Evolutionary conservation across 2,797 vertebrate genomes (phyloP), one percentile per base, ranked within the genome.

Genomic region (Meda fulgida): DNA sequence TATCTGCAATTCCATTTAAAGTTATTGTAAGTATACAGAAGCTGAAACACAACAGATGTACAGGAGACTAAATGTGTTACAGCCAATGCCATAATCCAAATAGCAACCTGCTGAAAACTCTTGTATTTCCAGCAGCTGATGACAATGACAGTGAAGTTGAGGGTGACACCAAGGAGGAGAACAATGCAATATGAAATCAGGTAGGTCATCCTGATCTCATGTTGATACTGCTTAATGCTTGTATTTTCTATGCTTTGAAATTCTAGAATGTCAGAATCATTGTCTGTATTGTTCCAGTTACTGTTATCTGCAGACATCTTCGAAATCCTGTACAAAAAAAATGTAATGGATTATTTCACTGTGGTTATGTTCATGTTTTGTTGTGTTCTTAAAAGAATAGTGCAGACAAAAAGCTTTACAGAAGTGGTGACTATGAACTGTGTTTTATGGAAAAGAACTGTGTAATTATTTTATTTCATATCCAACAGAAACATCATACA

Each of bases 41-140:
- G 92, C 78, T 94, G 94, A 23, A 95, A 83, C 0, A 95, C 95
- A 78, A 96, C 88, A 90, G 95, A 96, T 85, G 94, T 80, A 0
- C 94, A 95, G 92, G 94, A 95, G 69, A 96, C 89, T 85, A 96
- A 93, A 75, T 96, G 95, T 0, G 95, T 95, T 0, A 92, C 79
- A 0, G 96, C 95, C 89, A 97, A 72, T n/a, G 95, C 95, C 84
- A 95, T 89, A 69, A 97, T 93, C 95, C 95, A 96, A 80, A 94
- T 0, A 91, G 90, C 0, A 93, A 94, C 78, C 92, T 43, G 34
- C 0, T 8, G 23, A 19, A 51, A 16, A 1, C 10, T 81, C 71
- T 29, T 19, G 36, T 73, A 36, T 31, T 13, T 34, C 14, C 0
- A 18, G 34, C 81, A 69, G 23, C 72, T 26, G 0, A 94, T 90